Percentiles rank a stretch among this genome's conserved stretches.
phyloP scores from a whole-genome alignment of 2,888 invertebrate species.

The Platycheirus rosarum region DNA sequence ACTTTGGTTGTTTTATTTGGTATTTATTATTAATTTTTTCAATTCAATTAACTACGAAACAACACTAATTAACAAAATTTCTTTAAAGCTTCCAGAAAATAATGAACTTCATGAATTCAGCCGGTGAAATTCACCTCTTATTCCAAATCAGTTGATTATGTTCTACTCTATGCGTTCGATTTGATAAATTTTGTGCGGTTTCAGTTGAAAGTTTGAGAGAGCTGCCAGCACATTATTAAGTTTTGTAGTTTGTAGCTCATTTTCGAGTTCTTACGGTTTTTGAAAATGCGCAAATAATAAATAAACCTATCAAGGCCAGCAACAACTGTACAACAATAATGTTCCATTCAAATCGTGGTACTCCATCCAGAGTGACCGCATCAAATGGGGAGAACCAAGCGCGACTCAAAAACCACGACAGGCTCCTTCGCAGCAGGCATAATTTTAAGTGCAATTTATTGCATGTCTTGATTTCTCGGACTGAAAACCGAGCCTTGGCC shows the following conservation, averaged over 20 bases:
- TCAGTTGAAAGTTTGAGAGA: background rate
- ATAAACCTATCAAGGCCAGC: background rate
- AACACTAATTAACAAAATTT: too few species aligned
- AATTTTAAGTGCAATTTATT: slow-evolving; percentile 26
- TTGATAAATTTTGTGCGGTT: background rate
- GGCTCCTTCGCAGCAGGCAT: slow-evolving; percentile 11
- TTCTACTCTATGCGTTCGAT: background rate
- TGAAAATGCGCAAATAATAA: slow-evolving; percentile 24
- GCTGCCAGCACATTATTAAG: slow-evolving; percentile 37
- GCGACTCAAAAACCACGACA: slow-evolving; percentile 19
- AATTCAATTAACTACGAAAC: too few species aligned
- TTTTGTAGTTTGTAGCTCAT: slow-evolving; percentile 61
- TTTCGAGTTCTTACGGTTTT: slow-evolving; percentile 62
- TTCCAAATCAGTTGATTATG: background rate
- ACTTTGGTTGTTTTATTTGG: too few species aligned
- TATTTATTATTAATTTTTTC: too few species aligned
- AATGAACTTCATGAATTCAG: too few species aligned
- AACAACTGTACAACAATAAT: background rate
- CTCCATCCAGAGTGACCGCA: slow-evolving; percentile 41
- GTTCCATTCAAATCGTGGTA: slow-evolving; percentile 27
- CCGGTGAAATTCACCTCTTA: background rate
- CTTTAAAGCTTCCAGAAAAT: too few species aligned
- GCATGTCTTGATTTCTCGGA: slow-evolving; percentile 51
- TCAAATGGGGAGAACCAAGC: slow-evolving; percentile 14
- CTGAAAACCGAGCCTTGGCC: background rate